Conservation (phyloP, 2,797 vertebrate species). For the Bradypodion ventrale region DNA sequence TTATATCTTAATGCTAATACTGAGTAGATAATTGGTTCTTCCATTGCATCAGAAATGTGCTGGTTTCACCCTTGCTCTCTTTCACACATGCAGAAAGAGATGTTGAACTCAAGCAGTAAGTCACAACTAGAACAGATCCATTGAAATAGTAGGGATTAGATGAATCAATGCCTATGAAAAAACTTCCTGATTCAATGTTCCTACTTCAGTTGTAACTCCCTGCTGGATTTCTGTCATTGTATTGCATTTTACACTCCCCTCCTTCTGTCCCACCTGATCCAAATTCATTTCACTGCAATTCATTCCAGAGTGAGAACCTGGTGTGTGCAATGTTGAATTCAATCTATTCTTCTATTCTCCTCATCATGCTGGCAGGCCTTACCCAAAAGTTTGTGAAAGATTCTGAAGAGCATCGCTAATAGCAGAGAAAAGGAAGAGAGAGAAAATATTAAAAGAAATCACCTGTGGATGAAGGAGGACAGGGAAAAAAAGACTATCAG, state of each 20-base stretch:
- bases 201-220: too few relatives aligned
- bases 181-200: too few relatives aligned
- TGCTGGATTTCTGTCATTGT: background rate
- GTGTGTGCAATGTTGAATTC: slow-evolving; percentile 50
- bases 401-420: slow-evolving; percentile 43
- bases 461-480: slow-evolving; percentile 34
- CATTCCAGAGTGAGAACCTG: slow-evolving; percentile 43
- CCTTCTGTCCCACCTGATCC: background rate
- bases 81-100: too few relatives aligned
- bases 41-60: too few relatives aligned
- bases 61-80: too few relatives aligned
- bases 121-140: too few relatives aligned
- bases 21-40: too few relatives aligned
- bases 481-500: slow-evolving; percentile 51
- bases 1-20: too few relatives aligned
- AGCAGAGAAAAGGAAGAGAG: slow-evolving; percentile 44
- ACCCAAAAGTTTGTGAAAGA: slow-evolving; percentile 45
- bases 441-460: slow-evolving; percentile 54
- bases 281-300: slow-evolving; percentile 34
- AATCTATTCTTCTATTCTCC: slow-evolving; percentile 40
- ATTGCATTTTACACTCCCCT: background rate
- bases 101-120: too few relatives aligned
- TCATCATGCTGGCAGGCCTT: slow-evolving; percentile 22
- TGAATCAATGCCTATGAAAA: too few relatives aligned
- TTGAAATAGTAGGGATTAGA: too few relatives aligned